phyloP scores from a whole-genome alignment of 1,140 invertebrate genomes.

The Pissodes strobi region DNA sequence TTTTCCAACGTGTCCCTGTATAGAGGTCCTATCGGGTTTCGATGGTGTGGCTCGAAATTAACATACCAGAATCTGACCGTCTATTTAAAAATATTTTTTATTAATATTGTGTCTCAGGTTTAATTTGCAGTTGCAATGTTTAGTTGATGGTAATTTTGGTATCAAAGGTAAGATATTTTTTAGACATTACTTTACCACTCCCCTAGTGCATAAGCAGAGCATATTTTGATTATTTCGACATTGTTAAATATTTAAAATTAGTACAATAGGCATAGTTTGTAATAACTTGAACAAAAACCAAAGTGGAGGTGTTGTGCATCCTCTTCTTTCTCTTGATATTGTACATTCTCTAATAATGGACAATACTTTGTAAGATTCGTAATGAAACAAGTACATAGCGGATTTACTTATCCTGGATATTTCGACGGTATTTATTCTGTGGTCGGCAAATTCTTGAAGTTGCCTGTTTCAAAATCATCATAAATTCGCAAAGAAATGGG shows the following conservation, averaged over 20 bases:
- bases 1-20: not conserved
- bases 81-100: too few relatives aligned
- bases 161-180: constrained; percentile 34
- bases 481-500: too few relatives aligned
- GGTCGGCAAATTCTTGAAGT: too few relatives aligned
- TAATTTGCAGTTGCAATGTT: too few relatives aligned
- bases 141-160: constrained; percentile 32
- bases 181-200: constrained; percentile 38
- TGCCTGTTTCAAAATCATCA: too few relatives aligned
- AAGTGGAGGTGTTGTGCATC: not conserved
- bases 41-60: too few relatives aligned
- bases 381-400: too few relatives aligned
- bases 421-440: too few relatives aligned
- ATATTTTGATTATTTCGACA: constrained; percentile 50
- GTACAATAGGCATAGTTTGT: constrained; percentile 15
- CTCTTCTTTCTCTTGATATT: constrained; percentile 12
- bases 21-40: too few relatives aligned
- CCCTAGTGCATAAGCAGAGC: constrained; percentile 52
- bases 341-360: constrained; percentile 20
- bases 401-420: too few relatives aligned
- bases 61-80: too few relatives aligned
- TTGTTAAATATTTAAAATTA: constrained; percentile 43
- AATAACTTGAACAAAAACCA: constrained; percentile 33
- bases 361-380: constrained; percentile 2
- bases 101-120: too few relatives aligned